These are phyloP conservation scores for Pholis gunnellus DNA, from an alignment of 2,113 vertebrate species.

Conservation along the genomic window DNA sequence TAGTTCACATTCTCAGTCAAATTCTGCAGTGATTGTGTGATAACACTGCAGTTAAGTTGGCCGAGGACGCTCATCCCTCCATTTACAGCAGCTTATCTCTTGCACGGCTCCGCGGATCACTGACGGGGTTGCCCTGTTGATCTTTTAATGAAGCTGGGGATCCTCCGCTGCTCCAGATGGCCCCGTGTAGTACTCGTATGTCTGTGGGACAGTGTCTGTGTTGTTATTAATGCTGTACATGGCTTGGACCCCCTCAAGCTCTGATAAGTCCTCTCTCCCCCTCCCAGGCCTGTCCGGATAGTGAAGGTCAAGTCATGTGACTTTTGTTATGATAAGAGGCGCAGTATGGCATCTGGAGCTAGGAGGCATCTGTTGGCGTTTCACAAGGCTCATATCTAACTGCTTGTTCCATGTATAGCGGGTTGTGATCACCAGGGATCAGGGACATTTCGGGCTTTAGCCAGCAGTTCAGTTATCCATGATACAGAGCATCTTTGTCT, in stretches of 20 bases:
- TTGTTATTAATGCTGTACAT: conserved; percentile 57
- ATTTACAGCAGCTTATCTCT: conserved; percentile 72
- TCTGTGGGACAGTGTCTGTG: conserved; percentile 29
- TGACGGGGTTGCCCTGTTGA: conserved; percentile 62
- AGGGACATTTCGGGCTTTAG: conserved; percentile 36
- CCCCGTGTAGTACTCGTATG: conserved; percentile 51
- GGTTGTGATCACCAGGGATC: conserved; percentile 43
- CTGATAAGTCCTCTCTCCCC: conserved; percentile 44
- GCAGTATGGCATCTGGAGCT: conserved; percentile 62
- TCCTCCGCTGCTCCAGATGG: conserved; percentile 75
- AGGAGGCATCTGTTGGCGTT: conserved; percentile 70
- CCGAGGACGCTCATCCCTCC: conserved; percentile 54
- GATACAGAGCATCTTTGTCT: background rate
- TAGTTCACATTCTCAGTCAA: background rate
- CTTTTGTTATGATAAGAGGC: conserved; percentile 60
- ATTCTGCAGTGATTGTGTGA: conserved; percentile 25
- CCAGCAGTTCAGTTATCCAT: conserved; percentile 13
- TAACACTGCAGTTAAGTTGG: conserved; percentile 24
- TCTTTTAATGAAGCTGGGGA: conserved; percentile 73
- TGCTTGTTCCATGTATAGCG: conserved; percentile 40
- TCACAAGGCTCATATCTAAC: conserved; percentile 37
- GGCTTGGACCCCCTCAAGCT: conserved; percentile 39
- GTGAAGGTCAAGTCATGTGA: conserved; percentile 68
- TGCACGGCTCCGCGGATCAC: conserved; percentile 42
- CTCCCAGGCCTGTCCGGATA: conserved; percentile 5